Percentiles rank a stretch among this genome's conserved stretches.
Evolutionary conservation across 1,140 invertebrate species (phyloP).

Genomic region (Caerostris extrusa): DNA sequence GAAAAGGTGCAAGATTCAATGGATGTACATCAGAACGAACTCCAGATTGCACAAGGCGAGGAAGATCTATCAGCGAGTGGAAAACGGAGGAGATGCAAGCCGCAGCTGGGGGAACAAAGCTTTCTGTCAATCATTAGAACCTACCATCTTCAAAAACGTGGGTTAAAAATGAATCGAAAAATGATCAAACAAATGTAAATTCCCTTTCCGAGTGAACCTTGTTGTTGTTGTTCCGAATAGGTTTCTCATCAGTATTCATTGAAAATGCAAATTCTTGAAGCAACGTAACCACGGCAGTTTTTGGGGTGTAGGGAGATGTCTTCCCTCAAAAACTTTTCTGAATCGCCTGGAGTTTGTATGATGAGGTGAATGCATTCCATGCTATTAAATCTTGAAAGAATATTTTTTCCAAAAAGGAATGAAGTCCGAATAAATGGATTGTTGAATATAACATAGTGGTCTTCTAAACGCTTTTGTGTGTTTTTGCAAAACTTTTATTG

Average conservation of each 20-base stretch:
- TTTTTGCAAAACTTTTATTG: no score
- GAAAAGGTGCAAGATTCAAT: no score
- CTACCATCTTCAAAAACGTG: not conserved
- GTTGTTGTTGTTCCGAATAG: slow-evolving; percentile 59
- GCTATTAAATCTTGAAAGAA: slow-evolving; percentile 43
- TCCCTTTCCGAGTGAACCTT: not conserved
- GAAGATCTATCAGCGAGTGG: no score
- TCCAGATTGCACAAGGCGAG: no score
- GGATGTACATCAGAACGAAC: no score
- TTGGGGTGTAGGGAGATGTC: not conserved
- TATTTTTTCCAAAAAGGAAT: not conserved
- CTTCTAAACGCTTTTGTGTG: not conserved
- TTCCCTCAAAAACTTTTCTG: slow-evolving; percentile 1
- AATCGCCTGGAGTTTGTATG: not conserved
- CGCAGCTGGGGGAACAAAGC: not conserved
- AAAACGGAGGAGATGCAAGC: no score
- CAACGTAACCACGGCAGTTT: not conserved
- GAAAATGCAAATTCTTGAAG: slow-evolving; percentile 55
- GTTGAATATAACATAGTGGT: not conserved
- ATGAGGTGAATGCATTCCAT: slow-evolving; percentile 1
- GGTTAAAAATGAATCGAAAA: slow-evolving; percentile 58
- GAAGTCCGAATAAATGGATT: slow-evolving; percentile 9
- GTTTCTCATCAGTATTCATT: slow-evolving; percentile 71
- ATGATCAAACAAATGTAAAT: slow-evolving; percentile 72
- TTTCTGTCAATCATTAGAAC: slow-evolving; percentile 47